phyloP scores from a whole-genome alignment of 2,888 invertebrate genomes.

The Sacculina carcini region DNA sequence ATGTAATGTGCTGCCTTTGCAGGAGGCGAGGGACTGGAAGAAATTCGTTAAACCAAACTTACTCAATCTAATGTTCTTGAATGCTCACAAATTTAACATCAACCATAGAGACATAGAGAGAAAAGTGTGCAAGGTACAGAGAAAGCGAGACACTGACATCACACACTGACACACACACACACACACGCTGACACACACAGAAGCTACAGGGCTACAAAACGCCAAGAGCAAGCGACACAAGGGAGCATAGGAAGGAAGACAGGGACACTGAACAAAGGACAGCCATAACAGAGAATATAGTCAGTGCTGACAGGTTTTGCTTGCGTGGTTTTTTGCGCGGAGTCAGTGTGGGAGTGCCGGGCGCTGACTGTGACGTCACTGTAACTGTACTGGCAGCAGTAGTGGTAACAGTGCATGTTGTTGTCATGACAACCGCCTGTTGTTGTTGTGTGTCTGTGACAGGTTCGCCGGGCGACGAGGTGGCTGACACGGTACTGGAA shows the following conservation, averaged over 20 bases:
- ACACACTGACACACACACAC: too few relatives aligned
- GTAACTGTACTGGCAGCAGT: not conserved
- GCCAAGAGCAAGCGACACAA: not conserved
- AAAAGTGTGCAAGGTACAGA: too few relatives aligned
- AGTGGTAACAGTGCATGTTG: not conserved
- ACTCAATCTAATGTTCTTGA: too few relatives aligned
- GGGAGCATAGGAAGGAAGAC: not conserved
- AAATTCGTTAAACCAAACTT: too few relatives aligned
- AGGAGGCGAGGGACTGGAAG: too few relatives aligned
- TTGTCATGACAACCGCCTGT: conserved; percentile 17
- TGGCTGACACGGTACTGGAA: conserved; percentile 63
- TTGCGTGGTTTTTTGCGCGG: conserved; percentile 78
- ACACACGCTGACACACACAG: not conserved
- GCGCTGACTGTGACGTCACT: conserved; percentile 3
- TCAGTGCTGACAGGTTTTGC: conserved; percentile 48
- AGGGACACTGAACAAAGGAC: too few relatives aligned
- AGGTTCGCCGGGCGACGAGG: conserved; percentile 47
- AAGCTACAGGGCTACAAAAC: too few relatives aligned
- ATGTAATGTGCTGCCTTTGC: too few relatives aligned
- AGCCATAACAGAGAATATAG: too few relatives aligned
- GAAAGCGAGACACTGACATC: too few relatives aligned
- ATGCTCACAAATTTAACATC: too few relatives aligned
- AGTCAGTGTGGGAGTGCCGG: conserved; percentile 26
- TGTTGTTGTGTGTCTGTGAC: conserved; percentile 19
- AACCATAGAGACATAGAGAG: too few relatives aligned